Evolutionary conservation across 1,140 invertebrate species (phyloP).

Genomic region (Asbolus verrucosus): DNA sequence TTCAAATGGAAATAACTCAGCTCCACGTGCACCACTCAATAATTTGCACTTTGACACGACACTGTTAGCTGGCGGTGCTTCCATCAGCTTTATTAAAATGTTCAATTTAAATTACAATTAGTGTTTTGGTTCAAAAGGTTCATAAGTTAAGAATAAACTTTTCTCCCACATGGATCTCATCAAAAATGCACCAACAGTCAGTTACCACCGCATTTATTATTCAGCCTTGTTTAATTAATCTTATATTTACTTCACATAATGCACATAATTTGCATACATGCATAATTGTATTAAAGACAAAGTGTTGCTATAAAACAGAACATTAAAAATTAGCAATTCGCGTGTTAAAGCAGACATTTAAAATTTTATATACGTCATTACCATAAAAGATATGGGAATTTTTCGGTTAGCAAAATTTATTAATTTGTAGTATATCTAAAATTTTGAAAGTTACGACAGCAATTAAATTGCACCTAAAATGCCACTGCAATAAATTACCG

Average conservation of each 20-base stretch:
- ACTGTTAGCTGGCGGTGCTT: conserved; percentile 34
- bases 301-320: background rate
- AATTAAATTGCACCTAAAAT: conserved; percentile 32
- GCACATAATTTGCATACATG: background rate
- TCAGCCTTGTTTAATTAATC: no score
- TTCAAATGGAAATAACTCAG: conserved; percentile 59
- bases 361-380: conserved; percentile 7
- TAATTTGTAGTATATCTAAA: conserved; percentile 32
- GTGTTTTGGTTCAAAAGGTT: conserved; percentile 28
- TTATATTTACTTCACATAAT: no score
- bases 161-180: background rate
- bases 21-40: conserved; percentile 56
- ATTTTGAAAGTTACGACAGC: conserved; percentile 29
- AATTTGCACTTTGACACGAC: conserved; percentile 52
- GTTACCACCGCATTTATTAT: background rate
- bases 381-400: conserved; percentile 22
- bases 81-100: conserved; percentile 43
- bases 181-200: background rate
- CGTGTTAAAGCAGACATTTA: conserved; percentile 16
- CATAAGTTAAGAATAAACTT: conserved; percentile 13
- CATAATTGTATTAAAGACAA: conserved; percentile 2
- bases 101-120: conserved; percentile 44
- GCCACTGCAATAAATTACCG: conserved; percentile 25
- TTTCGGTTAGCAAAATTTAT: conserved; percentile 26
- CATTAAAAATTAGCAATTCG: conserved; percentile 18